phyloP scores from a whole-genome alignment of 2,113 vertebrate genomes.

The Dipodomys ordii region DNA sequence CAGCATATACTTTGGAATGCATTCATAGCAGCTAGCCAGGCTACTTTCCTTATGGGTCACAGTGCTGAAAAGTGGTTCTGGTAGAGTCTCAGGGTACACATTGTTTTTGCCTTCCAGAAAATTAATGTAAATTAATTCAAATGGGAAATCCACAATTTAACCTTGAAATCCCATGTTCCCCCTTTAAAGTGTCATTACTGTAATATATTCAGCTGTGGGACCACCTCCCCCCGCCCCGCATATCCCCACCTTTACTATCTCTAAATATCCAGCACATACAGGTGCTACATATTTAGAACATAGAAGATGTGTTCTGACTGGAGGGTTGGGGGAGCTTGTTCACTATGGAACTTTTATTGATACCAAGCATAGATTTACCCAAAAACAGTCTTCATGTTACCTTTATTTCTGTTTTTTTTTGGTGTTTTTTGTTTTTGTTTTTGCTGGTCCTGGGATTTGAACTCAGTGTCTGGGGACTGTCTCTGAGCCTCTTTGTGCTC shows the following conservation, averaged over 20 bases:
- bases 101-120: background rate
- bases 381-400: background rate
- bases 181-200: slow-evolving; percentile 22
- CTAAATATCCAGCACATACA: background rate
- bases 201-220: slow-evolving; percentile 1
- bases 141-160: slow-evolving; percentile 50
- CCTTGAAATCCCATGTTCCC: background rate
- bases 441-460: too few species aligned
- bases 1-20: background rate
- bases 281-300: too few species aligned
- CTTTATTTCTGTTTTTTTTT: too few species aligned
- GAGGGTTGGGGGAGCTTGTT: background rate
- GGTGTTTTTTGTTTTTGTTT: too few species aligned
- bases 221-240: background rate
- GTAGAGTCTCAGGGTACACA: background rate
- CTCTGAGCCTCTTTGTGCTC: too few species aligned
- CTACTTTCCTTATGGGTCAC: background rate
- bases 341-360: background rate
- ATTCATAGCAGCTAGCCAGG: background rate
- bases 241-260: background rate
- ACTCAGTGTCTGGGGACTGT: too few species aligned
- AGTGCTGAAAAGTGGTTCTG: background rate
- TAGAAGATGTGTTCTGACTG: too few species aligned
- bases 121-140: slow-evolving; percentile 52
- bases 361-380: background rate